These are phyloP conservation scores for Gymnorhina tibicen DNA, from an alignment of 2,113 vertebrate species.

Conservation along the genomic window DNA sequence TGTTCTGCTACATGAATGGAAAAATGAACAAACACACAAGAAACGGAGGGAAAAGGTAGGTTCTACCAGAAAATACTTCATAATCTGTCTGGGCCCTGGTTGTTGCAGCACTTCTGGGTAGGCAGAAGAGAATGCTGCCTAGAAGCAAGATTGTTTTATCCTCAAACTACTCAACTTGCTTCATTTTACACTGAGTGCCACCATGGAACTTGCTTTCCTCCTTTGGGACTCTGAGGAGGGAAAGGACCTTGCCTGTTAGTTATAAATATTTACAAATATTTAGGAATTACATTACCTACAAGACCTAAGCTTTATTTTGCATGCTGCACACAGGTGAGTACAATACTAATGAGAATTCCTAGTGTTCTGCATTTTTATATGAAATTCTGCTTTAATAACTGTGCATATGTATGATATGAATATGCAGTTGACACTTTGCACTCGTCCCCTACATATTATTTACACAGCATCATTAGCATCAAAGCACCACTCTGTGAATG, in stretches of 20 bases:
- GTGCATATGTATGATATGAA: not conserved
- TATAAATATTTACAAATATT: not conserved
- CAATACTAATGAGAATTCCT: not conserved
- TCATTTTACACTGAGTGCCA: not conserved
- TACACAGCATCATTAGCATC: not conserved
- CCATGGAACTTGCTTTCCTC: not conserved
- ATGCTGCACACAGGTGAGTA: not conserved
- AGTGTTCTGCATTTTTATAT: not conserved
- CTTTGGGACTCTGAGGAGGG: not conserved
- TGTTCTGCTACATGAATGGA: not conserved
- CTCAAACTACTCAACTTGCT: not conserved
- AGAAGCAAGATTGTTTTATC: not conserved
- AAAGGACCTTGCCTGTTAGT: not conserved
- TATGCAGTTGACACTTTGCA: not conserved
- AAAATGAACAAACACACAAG: not conserved
- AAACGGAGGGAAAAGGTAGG: not conserved
- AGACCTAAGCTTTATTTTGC: not conserved
- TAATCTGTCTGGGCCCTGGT: not conserved
- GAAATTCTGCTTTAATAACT: not conserved
- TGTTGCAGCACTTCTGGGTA: not conserved
- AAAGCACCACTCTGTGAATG: not conserved
- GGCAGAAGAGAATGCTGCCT: not conserved
- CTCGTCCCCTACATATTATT: not conserved
- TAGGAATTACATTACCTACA: not conserved
- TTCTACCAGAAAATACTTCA: not conserved